A percentile compares a stretch with the other conserved stretches of the same genome.
Conservation (phyloP, 2,797 vertebrate species). For the Intellagama lesueurii region DNA sequence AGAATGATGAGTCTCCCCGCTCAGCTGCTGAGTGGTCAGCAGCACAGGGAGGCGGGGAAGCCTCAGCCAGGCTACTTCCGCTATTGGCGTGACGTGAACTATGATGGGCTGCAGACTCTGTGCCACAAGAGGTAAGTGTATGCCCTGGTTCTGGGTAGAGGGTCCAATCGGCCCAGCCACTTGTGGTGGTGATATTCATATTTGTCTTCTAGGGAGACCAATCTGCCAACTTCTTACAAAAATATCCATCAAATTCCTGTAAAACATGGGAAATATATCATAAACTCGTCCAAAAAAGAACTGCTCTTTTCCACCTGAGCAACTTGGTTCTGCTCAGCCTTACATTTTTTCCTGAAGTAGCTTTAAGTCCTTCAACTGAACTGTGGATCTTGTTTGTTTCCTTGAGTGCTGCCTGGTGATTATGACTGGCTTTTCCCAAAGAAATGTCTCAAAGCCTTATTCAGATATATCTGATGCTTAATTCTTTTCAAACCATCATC, state of each 20-base stretch:
- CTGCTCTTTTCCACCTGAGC: not conserved
- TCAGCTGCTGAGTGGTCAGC: too few relatives aligned
- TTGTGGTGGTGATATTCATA: too few relatives aligned
- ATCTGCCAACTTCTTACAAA: not conserved
- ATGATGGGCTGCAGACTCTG: too few relatives aligned
- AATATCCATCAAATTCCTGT: not conserved
- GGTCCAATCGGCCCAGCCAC: too few relatives aligned
- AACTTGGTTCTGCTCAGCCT: not conserved
- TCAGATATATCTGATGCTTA: not conserved
- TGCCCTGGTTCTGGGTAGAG: too few relatives aligned
- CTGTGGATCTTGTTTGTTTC: not conserved
- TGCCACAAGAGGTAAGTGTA: too few relatives aligned
- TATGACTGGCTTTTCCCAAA: not conserved
- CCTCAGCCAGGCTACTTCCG: too few relatives aligned
- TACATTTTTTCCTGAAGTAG: not conserved
- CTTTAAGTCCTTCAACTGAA: not conserved
- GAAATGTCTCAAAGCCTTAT: not conserved
- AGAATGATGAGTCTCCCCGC: too few relatives aligned
- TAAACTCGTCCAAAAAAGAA: not conserved
- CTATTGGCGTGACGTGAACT: too few relatives aligned
- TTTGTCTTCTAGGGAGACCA: too few relatives aligned
- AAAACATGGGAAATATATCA: not conserved
- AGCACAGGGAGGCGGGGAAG: too few relatives aligned
- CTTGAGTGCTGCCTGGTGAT: not conserved
- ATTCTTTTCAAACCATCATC: not conserved